Evolutionary conservation across 2,797 vertebrate genomes (phyloP), one percentile per base, ranked within the genome.

Genomic region (Karalla daura): DNA sequence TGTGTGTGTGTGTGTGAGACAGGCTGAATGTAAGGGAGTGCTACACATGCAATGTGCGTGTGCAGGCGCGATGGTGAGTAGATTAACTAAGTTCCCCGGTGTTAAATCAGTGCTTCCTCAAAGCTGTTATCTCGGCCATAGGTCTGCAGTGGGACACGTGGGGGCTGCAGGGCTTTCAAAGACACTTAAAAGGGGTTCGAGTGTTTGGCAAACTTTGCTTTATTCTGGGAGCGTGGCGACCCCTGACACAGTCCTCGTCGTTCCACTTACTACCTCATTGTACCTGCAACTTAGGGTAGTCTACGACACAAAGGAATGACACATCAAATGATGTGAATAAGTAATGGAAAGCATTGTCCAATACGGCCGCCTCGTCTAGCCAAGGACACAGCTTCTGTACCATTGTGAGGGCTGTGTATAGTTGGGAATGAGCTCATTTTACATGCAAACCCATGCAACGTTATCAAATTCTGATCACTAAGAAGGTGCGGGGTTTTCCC

Each of bases 81-180:
- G 54, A 64, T 62, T 50, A 61, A 72, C 36, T 44, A 23, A 59
- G 56, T 75, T 77, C 39, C 70, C 46, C 13, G 25, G 60, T 60
- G 53, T 83, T 41, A 75, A 83, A 66, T 59, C 54, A 55, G 50
- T 44, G 56, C 69, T 79, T 84, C 76, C 74, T 52, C 30, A 41
- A 15, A 64, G 72, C n/a, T 1, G 44, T 71, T 81, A 83, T 79
- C 74, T 75, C 3, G 23, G 58, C 68, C 41, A 43, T 47, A 55
- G 66, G 67, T 85, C 80, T 79, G 52, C 33, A 58, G 43, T 65
- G 35, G 82, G 52, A 70, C 72, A 56, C 50, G 59, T 23, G 13
- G 74, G 44, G 10, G 32, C 62, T 84, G 80, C 80, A 63, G 3
- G 36, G 7, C 20, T 45, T 70, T 82, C 62, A 86, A 58, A 79